phyloP scores from a whole-genome alignment of 2,797 vertebrate species.

The Anniella stebbinsi region DNA sequence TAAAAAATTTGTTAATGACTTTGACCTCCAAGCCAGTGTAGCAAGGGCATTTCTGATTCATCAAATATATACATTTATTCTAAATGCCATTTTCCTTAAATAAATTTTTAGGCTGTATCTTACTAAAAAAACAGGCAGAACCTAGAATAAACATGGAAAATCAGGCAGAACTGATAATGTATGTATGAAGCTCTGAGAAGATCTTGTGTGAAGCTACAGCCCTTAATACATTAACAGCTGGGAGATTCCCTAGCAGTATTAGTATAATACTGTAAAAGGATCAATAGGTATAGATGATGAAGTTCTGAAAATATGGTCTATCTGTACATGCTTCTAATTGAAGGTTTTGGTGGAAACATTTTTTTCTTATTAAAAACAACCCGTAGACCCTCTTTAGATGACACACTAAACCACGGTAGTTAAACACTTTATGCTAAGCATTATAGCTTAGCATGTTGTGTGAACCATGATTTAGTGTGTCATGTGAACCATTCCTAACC shows the following conservation, averaged over 20 bases:
- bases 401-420: too few species aligned
- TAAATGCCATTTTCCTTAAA: not conserved
- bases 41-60: not conserved
- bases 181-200: not conserved
- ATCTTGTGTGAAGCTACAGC: not conserved
- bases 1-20: constrained; percentile 5
- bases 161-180: not conserved
- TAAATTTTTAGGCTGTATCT: not conserved
- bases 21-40: not conserved
- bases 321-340: not conserved
- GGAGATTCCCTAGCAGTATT: not conserved
- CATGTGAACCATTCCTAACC: too few species aligned
- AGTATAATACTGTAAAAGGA: too few species aligned
- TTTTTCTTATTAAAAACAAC: not conserved
- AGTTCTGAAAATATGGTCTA: not conserved
- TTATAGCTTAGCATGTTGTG: too few species aligned
- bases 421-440: too few species aligned
- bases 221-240: not conserved
- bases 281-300: not conserved
- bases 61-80: not conserved
- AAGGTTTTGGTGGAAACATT: not conserved
- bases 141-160: not conserved
- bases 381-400: too few species aligned
- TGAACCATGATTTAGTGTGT: too few species aligned
- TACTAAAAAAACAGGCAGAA: not conserved